Conservation (phyloP, 64 coral and sea anemone species). For the Stichodactyla helianthus region DNA sequence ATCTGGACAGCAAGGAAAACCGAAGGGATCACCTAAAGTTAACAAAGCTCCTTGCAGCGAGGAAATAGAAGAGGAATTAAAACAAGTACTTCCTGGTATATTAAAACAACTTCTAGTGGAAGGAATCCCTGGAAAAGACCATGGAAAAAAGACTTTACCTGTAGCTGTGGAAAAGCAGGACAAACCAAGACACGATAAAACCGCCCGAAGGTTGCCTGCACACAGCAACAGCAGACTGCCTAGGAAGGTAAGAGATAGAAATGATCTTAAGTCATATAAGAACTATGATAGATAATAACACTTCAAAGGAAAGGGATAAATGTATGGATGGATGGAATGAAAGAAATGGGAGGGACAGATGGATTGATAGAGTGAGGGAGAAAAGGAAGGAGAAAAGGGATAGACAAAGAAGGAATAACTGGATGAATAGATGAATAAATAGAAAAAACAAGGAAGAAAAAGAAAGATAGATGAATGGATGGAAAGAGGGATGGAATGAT, state of each 20-base stretch:
- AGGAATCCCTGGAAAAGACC: not conserved
- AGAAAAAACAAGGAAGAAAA: not conserved
- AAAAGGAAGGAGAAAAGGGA: not conserved
- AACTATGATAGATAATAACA: not conserved
- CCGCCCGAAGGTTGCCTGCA: not conserved
- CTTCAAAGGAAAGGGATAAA: not conserved
- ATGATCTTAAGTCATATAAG: not conserved
- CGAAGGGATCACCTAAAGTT: not conserved
- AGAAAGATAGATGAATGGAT: too few species aligned
- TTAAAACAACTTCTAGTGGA: not conserved
- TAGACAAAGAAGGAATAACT: not conserved
- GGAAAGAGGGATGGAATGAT: not conserved
- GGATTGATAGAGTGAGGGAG: too few species aligned
- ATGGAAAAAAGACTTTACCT: not conserved
- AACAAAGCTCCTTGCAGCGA: slow-evolving; percentile 2
- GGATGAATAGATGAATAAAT: too few species aligned
- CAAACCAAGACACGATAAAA: not conserved
- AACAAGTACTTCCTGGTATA: not conserved
- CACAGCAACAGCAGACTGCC: not conserved
- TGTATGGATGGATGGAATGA: not conserved
- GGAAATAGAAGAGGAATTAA: not conserved
- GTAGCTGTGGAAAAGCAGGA: not conserved
- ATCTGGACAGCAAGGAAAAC: not conserved
- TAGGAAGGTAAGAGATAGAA: not conserved
- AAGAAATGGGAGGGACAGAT: not conserved